Percentiles rank a stretch among this genome's conserved stretches.
Evolutionary conservation across 2,888 invertebrate genomes (phyloP).

Genomic region (Pseudococcus jackbeardsleyi): DNA sequence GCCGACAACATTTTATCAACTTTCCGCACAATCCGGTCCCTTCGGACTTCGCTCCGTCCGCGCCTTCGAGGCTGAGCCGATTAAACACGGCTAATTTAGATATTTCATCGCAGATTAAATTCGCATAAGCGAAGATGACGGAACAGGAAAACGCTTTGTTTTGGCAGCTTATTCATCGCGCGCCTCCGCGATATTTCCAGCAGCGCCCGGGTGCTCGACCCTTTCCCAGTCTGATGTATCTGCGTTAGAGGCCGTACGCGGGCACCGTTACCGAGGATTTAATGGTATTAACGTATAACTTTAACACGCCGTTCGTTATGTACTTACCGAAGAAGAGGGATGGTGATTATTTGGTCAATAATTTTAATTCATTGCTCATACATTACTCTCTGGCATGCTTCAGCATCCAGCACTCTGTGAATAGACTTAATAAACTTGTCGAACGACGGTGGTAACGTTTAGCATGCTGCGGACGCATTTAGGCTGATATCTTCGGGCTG

Average conservation of each 20-base stretch:
- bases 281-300: slow-evolving; percentile 49
- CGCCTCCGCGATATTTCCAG: slow-evolving; percentile 15
- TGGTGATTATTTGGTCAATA: slow-evolving; percentile 50
- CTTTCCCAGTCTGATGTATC: neutral
- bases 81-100: slow-evolving; percentile 24
- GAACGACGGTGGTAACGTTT: neutral
- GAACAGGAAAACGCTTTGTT: slow-evolving; percentile 28
- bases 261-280: slow-evolving; percentile 16
- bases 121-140: slow-evolving; percentile 22
- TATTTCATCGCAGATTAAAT: slow-evolving; percentile 32
- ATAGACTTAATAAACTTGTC: neutral
- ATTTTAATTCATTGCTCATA: slow-evolving; percentile 51
- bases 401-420: neutral
- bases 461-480: neutral
- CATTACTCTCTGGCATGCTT: neutral
- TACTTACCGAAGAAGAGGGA: neutral
- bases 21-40: slow-evolving; percentile 4
- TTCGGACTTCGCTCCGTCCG: neutral
- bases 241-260: neutral
- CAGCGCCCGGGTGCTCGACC: neutral
- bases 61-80: neutral
- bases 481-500: neutral
- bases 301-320: slow-evolving; percentile 20
- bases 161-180: slow-evolving; percentile 21
- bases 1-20: slow-evolving; percentile 11